Conservation (phyloP, 1,140 invertebrate species). For the Drosophila nigrodunni region DNA sequence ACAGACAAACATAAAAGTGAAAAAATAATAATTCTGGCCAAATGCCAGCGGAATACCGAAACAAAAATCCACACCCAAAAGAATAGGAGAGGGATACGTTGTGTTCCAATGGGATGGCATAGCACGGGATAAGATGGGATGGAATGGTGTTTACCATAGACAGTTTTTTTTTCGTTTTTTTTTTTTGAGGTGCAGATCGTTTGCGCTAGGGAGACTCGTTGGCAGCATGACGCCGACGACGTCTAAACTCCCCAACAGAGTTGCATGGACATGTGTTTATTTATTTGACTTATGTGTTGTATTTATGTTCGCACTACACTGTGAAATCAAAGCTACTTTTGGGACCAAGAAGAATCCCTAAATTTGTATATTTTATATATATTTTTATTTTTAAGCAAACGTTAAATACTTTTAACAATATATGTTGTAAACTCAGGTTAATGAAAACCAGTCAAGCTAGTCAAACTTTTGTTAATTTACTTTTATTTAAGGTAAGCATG, state of each 20-base stretch:
- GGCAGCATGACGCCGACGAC: constrained; percentile 37
- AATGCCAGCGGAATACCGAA: constrained; percentile 68
- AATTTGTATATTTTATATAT: no score
- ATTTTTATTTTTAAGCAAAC: no score
- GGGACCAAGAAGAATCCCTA: no score
- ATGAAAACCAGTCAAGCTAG: no score
- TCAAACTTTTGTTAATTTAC: no score
- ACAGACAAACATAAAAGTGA: constrained; percentile 83
- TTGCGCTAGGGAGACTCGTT: constrained; percentile 19
- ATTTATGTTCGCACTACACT: constrained; percentile 51
- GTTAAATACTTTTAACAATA: no score
- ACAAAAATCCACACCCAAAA: constrained; percentile 57
- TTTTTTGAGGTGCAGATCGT: not conserved
- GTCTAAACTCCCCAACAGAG: constrained; percentile 33
- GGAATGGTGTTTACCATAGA: constrained; percentile 1
- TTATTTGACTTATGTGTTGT: constrained; percentile 73
- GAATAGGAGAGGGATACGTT: constrained; percentile 23
- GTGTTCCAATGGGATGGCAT: constrained; percentile 2
- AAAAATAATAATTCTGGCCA: constrained; percentile 80
- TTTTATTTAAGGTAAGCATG: no score
- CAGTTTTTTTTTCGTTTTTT: not conserved
- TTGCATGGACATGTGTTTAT: constrained; percentile 65
- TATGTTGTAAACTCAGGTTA: no score
- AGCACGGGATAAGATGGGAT: constrained; percentile 9
- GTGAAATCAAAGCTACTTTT: no score